Base-by-base conservation (phyloP, 2,113 vertebrate genomes). In the Nibea albiflora region DNA sequence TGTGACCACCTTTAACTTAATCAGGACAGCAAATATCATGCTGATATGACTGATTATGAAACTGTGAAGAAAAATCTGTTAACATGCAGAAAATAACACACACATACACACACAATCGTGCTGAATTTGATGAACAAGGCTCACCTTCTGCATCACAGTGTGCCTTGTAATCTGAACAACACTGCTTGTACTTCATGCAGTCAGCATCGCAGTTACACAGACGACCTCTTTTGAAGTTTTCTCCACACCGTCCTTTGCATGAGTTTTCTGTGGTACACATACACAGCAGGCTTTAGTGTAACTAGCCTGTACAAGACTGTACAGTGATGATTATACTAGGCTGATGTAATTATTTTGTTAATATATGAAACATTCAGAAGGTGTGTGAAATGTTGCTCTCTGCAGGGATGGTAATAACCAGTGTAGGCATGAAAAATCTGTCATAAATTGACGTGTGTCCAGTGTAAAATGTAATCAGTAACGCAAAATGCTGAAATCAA, bases 171-270 rank as follows among this genome's bases (percentile, higher is more conserved):
- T 99, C 98, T 0, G 95, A 47, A 60, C 98, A 99, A 81, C 98
- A 99, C 76, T 98, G 97, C 24, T 89, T 95, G 1, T 73, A 98
- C 3, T 84, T 86, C 0, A 50, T 11, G 56, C 98, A 99, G 0
- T 96, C 93, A 0, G 80, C 0, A 3, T 99, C 98, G 15, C 98
- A 99, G 90, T 93, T 96, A 4, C 98, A 99, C 62, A 71, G 76
- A 28, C 95, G 93, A 12, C 97, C 97, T 83, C 98, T 92, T 28
- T 91, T 86, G 46, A 97, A 98, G 72, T 22, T 0, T 83, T 99
- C 98, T 1, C 96, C 96, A 91, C 98, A 99, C 10, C 97, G 96
- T 31, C 98, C 98, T 91, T 89, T 94, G 86, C 98, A 99, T 7
- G 98, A 98, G 73, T 80, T 57, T 5, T 91, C 97, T 99, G 92